A percentile compares a stretch with the other conserved stretches of the same genome.
These are phyloP conservation scores for Aegotheles bennettii DNA, from an alignment of 2,113 vertebrate species.

Conservation along the genomic window DNA sequence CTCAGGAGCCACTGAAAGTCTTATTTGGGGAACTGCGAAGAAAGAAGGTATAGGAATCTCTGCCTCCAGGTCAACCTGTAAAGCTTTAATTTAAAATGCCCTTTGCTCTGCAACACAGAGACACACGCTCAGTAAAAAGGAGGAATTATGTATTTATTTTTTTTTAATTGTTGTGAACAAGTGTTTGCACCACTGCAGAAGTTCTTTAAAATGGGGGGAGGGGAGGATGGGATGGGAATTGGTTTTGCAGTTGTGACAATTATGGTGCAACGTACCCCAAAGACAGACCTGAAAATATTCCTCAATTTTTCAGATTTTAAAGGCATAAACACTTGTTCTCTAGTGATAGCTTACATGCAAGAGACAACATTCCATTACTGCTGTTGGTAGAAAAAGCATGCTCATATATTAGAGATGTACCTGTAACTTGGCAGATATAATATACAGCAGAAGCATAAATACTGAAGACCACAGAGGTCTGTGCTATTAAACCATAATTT, in stretches of 20 bases:
- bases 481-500: constrained; percentile 19
- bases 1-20: constrained; percentile 26
- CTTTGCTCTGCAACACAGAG: neutral
- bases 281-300: neutral
- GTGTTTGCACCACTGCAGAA: neutral
- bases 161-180: neutral
- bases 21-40: neutral
- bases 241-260: neutral
- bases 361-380: neutral
- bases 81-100: constrained; percentile 1
- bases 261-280: neutral
- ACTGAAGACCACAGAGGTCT: neutral
- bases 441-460: constrained; percentile 29
- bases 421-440: neutral
- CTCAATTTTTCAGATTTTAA: neutral
- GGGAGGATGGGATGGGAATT: too few relatives aligned
- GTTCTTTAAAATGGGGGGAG: neutral
- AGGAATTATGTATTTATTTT: neutral
- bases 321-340: neutral
- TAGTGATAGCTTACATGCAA: neutral
- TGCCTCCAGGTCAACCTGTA: constrained; percentile 2
- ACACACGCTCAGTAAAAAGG: neutral
- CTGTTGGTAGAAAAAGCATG: neutral
- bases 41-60: neutral
- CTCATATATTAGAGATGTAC: neutral